Evolutionary conservation across 2,113 vertebrate species (phyloP).

Genomic region (Triplophysa rosa): DNA sequence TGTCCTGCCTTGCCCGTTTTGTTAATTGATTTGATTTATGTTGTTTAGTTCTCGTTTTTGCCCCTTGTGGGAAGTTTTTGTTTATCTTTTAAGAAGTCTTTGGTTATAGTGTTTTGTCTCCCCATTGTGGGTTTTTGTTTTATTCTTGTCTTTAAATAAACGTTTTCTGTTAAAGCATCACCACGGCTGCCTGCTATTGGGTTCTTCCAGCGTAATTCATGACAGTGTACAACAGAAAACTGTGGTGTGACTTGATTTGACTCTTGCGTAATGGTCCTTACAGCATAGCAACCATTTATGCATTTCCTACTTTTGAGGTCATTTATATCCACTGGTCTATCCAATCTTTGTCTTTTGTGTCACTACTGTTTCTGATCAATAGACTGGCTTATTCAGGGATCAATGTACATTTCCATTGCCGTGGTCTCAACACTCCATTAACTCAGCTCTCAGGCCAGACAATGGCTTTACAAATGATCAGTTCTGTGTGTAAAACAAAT

Average conservation of each 20-base stretch:
- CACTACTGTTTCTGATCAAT: slow-evolving; percentile 58
- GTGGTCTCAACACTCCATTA: slow-evolving; percentile 56
- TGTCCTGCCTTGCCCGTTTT: too few species aligned
- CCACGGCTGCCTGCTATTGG: too few species aligned
- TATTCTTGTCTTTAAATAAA: too few species aligned
- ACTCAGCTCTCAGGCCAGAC: slow-evolving; percentile 18
- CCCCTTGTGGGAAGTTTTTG: too few species aligned
- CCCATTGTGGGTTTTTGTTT: too few species aligned
- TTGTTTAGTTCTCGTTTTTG: too few species aligned
- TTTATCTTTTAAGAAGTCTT: too few species aligned
- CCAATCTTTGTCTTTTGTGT: slow-evolving; percentile 53
- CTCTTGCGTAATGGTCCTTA: slow-evolving; percentile 27
- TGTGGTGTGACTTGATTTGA: slow-evolving; percentile 11
- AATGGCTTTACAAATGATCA: background rate
- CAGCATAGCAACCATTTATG: background rate
- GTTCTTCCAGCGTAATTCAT: too few species aligned
- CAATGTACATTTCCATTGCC: slow-evolving; percentile 72
- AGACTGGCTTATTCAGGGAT: slow-evolving; percentile 57
- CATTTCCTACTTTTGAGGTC: slow-evolving; percentile 36
- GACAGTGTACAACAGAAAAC: background rate
- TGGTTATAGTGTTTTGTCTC: too few species aligned
- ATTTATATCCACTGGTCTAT: slow-evolving; percentile 60
- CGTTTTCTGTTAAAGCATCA: too few species aligned
- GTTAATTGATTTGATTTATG: too few species aligned
- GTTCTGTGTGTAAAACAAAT: background rate